These are phyloP conservation scores for Solea solea DNA, from an alignment of 2,113 vertebrate species.

Conservation along the genomic window DNA sequence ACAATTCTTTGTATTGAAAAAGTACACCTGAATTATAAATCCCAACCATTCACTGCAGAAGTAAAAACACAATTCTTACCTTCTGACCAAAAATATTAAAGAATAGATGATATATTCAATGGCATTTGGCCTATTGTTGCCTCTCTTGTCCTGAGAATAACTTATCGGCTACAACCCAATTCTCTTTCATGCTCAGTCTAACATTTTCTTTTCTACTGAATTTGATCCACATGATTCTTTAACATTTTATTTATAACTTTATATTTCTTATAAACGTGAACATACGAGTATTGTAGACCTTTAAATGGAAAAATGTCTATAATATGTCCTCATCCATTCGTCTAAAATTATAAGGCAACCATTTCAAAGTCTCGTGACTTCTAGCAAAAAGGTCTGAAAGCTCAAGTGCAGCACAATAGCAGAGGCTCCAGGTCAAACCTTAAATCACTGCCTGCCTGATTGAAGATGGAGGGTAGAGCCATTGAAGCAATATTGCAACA, in stretches of 20 bases:
- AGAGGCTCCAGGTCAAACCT: slow-evolving; percentile 3
- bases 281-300: background rate
- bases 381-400: slow-evolving; percentile 7
- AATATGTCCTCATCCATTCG: slow-evolving; percentile 5
- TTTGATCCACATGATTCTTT: slow-evolving; percentile 33
- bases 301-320: slow-evolving; percentile 18
- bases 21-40: too few species aligned
- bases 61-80: background rate
- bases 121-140: slow-evolving; percentile 25
- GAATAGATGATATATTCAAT: slow-evolving; percentile 42
- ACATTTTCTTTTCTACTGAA: slow-evolving; percentile 14
- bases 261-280: background rate
- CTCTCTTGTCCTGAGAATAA: slow-evolving; percentile 36
- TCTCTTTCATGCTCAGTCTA: slow-evolving; percentile 36
- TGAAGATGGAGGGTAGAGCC: slow-evolving; percentile 23
- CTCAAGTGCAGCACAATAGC: background rate
- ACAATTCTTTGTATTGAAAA: too few species aligned
- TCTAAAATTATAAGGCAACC: slow-evolving; percentile 19
- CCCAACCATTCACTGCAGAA: too few species aligned
- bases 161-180: slow-evolving; percentile 39
- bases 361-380: slow-evolving; percentile 1
- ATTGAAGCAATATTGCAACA: slow-evolving; percentile 10
- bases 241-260: slow-evolving; percentile 14
- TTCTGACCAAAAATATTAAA: slow-evolving; percentile 10
- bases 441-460: slow-evolving; percentile 25